phyloP scores from a whole-genome alignment of 2,113 vertebrate genomes.

The Henicopernis longicauda region DNA sequence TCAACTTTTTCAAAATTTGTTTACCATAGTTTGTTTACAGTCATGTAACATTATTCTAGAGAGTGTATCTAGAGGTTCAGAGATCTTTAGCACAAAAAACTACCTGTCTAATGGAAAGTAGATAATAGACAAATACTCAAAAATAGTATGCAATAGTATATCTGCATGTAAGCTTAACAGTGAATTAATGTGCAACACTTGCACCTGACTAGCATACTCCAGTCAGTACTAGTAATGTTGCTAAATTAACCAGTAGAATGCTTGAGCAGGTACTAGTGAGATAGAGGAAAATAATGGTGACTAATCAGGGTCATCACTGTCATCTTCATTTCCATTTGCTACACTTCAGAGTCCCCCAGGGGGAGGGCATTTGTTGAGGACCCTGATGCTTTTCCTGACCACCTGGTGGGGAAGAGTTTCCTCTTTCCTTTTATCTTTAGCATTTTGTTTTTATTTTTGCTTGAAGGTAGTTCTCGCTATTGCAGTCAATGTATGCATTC shows the following conservation, averaged over 20 bases:
- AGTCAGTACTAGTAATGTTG: neutral
- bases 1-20: neutral
- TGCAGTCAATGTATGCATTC: neutral
- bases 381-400: neutral
- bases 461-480: neutral
- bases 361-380: neutral
- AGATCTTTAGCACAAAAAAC: neutral
- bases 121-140: neutral
- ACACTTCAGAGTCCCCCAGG: neutral
- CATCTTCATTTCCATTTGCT: neutral
- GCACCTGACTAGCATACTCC: neutral
- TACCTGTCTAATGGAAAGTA: neutral
- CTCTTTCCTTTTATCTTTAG: fast-evolving
- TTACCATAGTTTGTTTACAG: neutral
- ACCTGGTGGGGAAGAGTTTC: neutral
- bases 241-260: neutral
- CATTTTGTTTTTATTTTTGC: neutral
- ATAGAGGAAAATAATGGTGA: neutral
- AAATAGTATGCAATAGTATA: neutral
- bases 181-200: neutral
- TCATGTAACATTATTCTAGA: neutral
- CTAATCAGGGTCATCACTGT: neutral
- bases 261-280: neutral
- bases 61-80: neutral
- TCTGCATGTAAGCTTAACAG: neutral